A percentile compares a stretch with the other conserved stretches of the same genome.
Evolutionary conservation across 2,113 vertebrate genomes (phyloP).

Genomic region (Sander lucioperca): DNA sequence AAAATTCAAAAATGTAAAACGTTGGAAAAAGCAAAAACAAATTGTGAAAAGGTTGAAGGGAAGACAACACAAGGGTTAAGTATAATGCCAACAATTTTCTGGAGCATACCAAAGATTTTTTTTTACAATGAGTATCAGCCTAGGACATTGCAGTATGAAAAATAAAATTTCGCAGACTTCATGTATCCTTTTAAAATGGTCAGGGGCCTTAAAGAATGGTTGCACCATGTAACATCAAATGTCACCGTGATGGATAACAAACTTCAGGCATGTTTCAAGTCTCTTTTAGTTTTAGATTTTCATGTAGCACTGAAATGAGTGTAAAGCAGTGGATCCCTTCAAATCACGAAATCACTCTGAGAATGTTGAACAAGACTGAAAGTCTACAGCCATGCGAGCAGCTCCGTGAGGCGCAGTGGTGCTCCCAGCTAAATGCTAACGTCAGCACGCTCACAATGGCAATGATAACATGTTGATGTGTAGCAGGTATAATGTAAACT

Average conservation of each 20-base stretch:
- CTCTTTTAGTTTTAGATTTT: neutral
- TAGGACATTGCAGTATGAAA: neutral
- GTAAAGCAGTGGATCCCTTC: neutral
- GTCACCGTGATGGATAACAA: neutral
- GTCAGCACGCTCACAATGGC: neutral
- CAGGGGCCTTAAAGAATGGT: neutral
- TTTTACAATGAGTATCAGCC: neutral
- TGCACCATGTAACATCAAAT: neutral
- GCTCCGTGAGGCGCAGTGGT: neutral
- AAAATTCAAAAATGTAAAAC: too few relatives aligned
- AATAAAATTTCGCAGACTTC: neutral
- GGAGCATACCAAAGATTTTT: neutral
- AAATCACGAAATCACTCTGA: neutral
- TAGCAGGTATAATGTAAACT: neutral
- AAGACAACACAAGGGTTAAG: too few relatives aligned
- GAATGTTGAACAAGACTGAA: neutral
- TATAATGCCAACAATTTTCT: too few relatives aligned
- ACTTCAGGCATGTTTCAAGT: neutral
- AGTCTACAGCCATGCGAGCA: neutral
- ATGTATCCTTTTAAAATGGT: neutral
- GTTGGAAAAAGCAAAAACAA: too few relatives aligned
- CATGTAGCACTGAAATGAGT: neutral
- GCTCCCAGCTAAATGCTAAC: neutral
- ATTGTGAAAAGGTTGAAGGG: too few relatives aligned
- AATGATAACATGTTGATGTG: neutral